Evolutionary conservation across 2,888 invertebrate species (phyloP).

Genomic region (Drosophila putrida): DNA sequence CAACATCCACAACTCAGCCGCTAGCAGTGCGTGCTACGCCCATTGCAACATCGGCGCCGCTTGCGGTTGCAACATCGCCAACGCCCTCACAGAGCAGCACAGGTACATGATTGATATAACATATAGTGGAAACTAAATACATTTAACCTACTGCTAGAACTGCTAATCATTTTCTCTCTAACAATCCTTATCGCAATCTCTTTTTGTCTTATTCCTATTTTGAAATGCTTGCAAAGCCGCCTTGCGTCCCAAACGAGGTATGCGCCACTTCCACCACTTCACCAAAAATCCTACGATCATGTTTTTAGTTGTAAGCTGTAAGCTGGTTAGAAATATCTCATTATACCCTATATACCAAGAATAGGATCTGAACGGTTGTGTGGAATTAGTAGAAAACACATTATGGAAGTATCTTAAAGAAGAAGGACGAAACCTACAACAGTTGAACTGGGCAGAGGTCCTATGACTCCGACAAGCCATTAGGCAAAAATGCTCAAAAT

Average conservation of each 20-base stretch:
- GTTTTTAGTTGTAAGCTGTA: too few relatives aligned
- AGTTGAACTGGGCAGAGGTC: too few relatives aligned
- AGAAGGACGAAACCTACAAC: too few relatives aligned
- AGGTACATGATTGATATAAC: constrained; percentile 80
- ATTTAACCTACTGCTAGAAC: not conserved
- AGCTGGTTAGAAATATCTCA: too few relatives aligned
- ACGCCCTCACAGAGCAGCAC: constrained; percentile 89
- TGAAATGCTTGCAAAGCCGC: constrained; percentile 67
- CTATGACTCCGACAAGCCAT: too few relatives aligned
- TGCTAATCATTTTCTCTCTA: constrained; percentile 2
- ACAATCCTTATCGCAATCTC: constrained; percentile 9
- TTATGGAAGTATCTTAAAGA: too few relatives aligned
- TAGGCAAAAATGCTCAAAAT: too few relatives aligned
- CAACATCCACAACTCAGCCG: constrained; percentile 14
- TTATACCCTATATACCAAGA: too few relatives aligned
- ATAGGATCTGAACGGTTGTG: too few relatives aligned
- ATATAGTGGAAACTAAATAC: not conserved
- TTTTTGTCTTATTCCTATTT: not conserved
- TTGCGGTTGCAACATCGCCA: constrained; percentile 87
- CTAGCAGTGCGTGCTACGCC: constrained; percentile 59
- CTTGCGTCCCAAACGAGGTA: constrained; percentile 73
- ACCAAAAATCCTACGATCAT: too few relatives aligned
- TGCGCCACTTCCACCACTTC: not conserved
- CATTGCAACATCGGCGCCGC: constrained; percentile 57
- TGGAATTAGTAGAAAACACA: too few relatives aligned